Percentiles rank a stretch among this genome's conserved stretches.
Conservation (phyloP, 1,140 invertebrate species). For the Drosophila pectinifera region DNA sequence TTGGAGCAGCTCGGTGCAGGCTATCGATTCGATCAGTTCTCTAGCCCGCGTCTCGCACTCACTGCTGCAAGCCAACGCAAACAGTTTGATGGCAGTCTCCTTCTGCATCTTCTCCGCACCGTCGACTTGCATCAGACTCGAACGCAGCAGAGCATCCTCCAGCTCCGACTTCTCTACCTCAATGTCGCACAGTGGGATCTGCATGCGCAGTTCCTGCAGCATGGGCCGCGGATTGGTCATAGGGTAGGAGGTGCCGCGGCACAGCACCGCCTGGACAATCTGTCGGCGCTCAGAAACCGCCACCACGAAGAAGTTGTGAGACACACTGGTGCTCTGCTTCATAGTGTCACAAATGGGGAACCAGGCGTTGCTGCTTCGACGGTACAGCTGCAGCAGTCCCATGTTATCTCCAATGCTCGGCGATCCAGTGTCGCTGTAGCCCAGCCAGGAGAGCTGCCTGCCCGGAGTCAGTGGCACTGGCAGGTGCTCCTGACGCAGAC, state of each 20-base stretch:
- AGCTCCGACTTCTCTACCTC: slow-evolving; percentile 89
- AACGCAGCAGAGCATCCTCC: slow-evolving; percentile 86
- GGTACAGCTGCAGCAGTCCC: slow-evolving; percentile 89
- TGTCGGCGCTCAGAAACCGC: slow-evolving; percentile 91
- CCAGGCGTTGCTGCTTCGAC: slow-evolving; percentile 89
- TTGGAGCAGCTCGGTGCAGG: slow-evolving; percentile 90
- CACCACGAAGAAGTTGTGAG: slow-evolving; percentile 93
- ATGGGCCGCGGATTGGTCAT: slow-evolving; percentile 93
- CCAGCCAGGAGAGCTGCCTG: slow-evolving; percentile 91
- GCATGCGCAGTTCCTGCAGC: slow-evolving; percentile 89
- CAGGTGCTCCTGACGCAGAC: slow-evolving; percentile 63
- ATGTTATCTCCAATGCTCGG: slow-evolving; percentile 89
- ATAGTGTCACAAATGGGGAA: slow-evolving; percentile 91
- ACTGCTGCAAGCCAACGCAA: slow-evolving; percentile 92
- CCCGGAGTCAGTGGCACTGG: slow-evolving; percentile 89
- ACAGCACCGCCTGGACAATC: slow-evolving; percentile 92
- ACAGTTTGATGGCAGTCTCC: slow-evolving; percentile 94
- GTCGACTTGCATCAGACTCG: slow-evolving; percentile 87
- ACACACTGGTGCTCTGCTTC: slow-evolving; percentile 88
- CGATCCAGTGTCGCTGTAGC: slow-evolving; percentile 92
- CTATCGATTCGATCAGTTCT: slow-evolving; percentile 94
- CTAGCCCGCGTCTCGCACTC: slow-evolving; percentile 94
- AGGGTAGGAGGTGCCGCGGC: slow-evolving; percentile 95
- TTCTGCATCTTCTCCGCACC: slow-evolving; percentile 86
- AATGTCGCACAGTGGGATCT: slow-evolving; percentile 93